phyloP scores from a whole-genome alignment of 2,113 vertebrate species.

The Melanostigma gelatinosum region DNA sequence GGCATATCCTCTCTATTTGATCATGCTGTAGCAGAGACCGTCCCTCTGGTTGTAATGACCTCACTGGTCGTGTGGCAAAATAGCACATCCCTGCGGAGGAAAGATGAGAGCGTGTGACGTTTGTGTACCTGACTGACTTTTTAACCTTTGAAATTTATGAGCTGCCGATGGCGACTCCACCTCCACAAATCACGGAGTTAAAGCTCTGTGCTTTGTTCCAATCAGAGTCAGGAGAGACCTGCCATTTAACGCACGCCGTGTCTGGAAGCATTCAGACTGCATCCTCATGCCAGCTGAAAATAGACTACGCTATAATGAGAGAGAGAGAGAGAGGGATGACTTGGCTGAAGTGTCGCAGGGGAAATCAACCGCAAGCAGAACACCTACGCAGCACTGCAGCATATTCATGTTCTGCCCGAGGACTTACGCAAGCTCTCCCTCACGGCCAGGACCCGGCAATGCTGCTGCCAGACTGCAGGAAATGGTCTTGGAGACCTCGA shows the following conservation, averaged over 20 bases:
- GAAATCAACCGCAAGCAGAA: slow-evolving; percentile 59
- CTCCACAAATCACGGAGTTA: slow-evolving; percentile 45
- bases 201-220: slow-evolving; percentile 22
- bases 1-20: slow-evolving; percentile 33
- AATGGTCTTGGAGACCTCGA: slow-evolving; percentile 2
- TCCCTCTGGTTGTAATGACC: neutral
- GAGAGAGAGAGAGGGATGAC: slow-evolving; percentile 63
- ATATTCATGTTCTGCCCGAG: slow-evolving; percentile 48
- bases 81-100: slow-evolving; percentile 31
- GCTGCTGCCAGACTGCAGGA: slow-evolving; percentile 39
- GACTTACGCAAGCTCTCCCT: slow-evolving; percentile 39
- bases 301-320: slow-evolving; percentile 51
- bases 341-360: slow-evolving; percentile 63
- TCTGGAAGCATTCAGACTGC: slow-evolving; percentile 45
- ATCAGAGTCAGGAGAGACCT: slow-evolving; percentile 16
- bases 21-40: slow-evolving; percentile 1
- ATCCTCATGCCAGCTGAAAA: slow-evolving; percentile 47
- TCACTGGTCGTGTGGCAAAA: slow-evolving; percentile 26
- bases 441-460: slow-evolving; percentile 16
- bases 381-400: slow-evolving; percentile 62
- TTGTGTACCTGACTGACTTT: slow-evolving; percentile 48
- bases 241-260: neutral
- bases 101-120: slow-evolving; percentile 6
- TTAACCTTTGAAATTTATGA: slow-evolving; percentile 58
- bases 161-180: slow-evolving; percentile 12